phyloP scores from a whole-genome alignment of 2,797 vertebrate species.

The Gobio occitaniae region DNA sequence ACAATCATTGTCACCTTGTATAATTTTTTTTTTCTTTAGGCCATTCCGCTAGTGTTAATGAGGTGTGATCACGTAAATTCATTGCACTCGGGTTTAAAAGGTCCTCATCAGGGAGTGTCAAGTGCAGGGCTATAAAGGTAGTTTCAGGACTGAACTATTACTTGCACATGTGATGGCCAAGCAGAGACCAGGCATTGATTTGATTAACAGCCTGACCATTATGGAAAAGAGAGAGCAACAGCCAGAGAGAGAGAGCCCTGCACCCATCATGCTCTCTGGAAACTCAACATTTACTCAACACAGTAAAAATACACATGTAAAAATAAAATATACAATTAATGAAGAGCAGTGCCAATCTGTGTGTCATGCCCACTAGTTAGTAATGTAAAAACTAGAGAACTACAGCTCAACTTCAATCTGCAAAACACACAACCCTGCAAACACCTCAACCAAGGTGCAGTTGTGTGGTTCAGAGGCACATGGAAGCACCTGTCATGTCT shows the following conservation, averaged over 20 bases:
- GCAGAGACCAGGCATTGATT: slow-evolving; percentile 60
- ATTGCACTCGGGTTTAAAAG: slow-evolving; percentile 4
- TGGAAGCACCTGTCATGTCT: slow-evolving; percentile 51
- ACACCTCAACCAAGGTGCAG: slow-evolving; percentile 9
- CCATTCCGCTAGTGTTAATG: neutral
- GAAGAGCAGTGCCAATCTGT: neutral
- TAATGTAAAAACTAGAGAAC: neutral
- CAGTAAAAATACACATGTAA: neutral
- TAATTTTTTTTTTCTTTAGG: too few relatives aligned
- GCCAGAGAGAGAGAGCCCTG: slow-evolving; percentile 9
- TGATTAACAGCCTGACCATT: slow-evolving; percentile 62
- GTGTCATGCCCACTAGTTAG: neutral
- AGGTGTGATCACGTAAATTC: slow-evolving; percentile 1
- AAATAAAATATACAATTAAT: neutral
- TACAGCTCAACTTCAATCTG: slow-evolving; percentile 4
- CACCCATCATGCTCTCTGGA: neutral
- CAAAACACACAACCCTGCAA: slow-evolving; percentile 11
- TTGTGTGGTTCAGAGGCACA: slow-evolving; percentile 14
- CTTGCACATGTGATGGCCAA: slow-evolving; percentile 20
- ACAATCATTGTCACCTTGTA: neutral
- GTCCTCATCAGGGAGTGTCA: slow-evolving; percentile 27
- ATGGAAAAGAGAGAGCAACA: slow-evolving; percentile 17
- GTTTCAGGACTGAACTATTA: slow-evolving; percentile 47
- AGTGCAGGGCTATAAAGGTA: slow-evolving; percentile 6
- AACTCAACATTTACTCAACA: neutral